Conservation (phyloP, 2,797 vertebrate genomes). For the Karalla daura region DNA sequence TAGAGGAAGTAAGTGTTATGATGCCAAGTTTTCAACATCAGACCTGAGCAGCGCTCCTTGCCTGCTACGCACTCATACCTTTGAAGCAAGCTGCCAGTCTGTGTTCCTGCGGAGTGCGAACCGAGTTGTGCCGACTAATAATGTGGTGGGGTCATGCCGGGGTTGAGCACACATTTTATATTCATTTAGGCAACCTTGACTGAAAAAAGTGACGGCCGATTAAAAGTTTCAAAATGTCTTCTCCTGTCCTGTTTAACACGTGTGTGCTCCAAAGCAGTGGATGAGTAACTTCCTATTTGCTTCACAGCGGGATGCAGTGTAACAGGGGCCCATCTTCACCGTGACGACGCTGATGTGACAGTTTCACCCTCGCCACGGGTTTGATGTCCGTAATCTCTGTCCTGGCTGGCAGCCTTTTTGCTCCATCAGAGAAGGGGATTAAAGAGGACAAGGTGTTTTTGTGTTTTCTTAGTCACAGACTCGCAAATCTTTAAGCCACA, state of each 20-base stretch:
- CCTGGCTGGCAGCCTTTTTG: conserved; percentile 26
- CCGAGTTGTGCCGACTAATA: too few species aligned
- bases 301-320: background rate
- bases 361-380: conserved; percentile 22
- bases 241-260: background rate
- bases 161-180: too few species aligned
- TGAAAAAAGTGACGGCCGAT: conserved; percentile 1
- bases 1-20: too few species aligned
- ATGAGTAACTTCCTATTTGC: background rate
- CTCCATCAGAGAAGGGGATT: conserved; percentile 15
- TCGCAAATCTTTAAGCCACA: conserved; percentile 52
- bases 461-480: conserved; percentile 27
- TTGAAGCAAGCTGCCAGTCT: too few species aligned
- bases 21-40: too few species aligned
- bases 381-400: conserved; percentile 51
- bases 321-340: background rate
- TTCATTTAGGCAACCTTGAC: background rate
- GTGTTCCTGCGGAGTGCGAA: too few species aligned
- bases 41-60: too few species aligned
- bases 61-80: too few species aligned
- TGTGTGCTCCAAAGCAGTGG: conserved; percentile 1
- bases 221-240: background rate
- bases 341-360: conserved; percentile 19
- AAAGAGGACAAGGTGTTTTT: conserved; percentile 38
- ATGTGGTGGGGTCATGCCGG: too few species aligned